Percentiles rank a stretch among this genome's conserved stretches.
phyloP scores from a whole-genome alignment of 2,888 invertebrate species.

The Himalopsyche kuldschensis region DNA sequence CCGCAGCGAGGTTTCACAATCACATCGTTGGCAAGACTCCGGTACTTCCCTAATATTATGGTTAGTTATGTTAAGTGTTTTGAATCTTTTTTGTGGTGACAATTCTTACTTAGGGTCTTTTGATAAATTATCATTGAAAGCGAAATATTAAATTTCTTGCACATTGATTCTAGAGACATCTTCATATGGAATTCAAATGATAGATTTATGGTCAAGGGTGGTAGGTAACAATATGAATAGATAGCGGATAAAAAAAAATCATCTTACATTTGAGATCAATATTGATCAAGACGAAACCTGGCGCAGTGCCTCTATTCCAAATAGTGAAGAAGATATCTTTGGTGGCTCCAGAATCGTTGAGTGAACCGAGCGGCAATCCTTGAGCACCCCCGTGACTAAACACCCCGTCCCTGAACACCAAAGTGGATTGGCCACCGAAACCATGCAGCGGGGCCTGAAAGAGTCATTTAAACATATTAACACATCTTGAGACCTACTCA shows the following conservation, averaged over 20 bases:
- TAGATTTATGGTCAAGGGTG: too few species aligned
- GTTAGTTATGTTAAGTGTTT: background rate
- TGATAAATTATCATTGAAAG: too few species aligned
- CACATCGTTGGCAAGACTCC: conserved; percentile 25
- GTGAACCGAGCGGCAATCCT: conserved; percentile 33
- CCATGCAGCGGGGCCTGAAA: conserved; percentile 32
- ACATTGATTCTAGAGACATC: too few species aligned
- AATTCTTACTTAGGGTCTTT: too few species aligned
- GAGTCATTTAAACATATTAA: too few species aligned
- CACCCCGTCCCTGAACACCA: conserved; percentile 35
- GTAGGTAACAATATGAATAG: too few species aligned
- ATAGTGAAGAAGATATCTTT: conserved; percentile 36
- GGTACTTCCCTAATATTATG: conserved; percentile 32
- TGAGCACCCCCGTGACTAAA: conserved; percentile 34
- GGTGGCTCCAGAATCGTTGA: conserved; percentile 22
- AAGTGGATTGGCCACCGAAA: conserved; percentile 28
- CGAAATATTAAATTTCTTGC: too few species aligned
- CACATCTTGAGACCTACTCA: too few species aligned
- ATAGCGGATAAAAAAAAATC: background rate
- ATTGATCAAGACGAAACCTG: conserved; percentile 30
- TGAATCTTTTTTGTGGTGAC: too few species aligned
- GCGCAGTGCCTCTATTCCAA: conserved; percentile 34
- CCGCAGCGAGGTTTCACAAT: conserved; percentile 19
- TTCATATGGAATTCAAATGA: too few species aligned
- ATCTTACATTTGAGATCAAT: conserved; percentile 36